Conservation (phyloP, 2,888 invertebrate species). For the Drosophila leonis region DNA sequence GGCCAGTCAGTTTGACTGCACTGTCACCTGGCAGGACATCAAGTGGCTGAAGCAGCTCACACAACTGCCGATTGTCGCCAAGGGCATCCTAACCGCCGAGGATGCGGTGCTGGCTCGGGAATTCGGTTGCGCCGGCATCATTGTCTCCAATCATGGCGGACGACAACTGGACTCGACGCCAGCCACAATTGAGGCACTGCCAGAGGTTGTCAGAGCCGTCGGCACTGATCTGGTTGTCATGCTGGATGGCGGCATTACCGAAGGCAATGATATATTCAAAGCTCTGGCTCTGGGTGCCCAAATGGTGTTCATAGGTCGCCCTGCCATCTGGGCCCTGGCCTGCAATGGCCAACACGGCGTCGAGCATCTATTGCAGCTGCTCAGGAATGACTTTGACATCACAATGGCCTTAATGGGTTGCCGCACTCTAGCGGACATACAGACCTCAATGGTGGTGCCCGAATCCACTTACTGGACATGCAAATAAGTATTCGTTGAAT, state of each 20-base stretch:
- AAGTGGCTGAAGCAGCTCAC: constrained; percentile 93
- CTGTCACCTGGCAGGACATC: constrained; percentile 94
- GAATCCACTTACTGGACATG: constrained; percentile 85
- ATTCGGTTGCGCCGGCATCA: constrained; percentile 91
- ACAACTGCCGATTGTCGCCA: constrained; percentile 92
- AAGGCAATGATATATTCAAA: constrained; percentile 95
- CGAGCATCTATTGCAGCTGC: constrained; percentile 89
- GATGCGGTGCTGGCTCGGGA: constrained; percentile 92
- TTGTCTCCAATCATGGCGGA: constrained; percentile 98
- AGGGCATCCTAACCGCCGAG: constrained; percentile 94
- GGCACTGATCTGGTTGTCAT: constrained; percentile 91
- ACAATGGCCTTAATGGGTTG: constrained; percentile 92
- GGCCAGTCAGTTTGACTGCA: constrained; percentile 91
- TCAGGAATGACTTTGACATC: constrained; percentile 91
- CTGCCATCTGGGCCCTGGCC: constrained; percentile 93
- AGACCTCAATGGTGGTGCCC: constrained; percentile 89
- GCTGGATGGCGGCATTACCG: constrained; percentile 93
- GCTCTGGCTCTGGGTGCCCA: constrained; percentile 95
- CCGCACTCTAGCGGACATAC: constrained; percentile 87
- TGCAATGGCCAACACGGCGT: constrained; percentile 93
- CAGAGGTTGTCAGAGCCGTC: constrained; percentile 91
- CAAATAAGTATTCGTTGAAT: not conserved
- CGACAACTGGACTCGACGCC: constrained; percentile 90
- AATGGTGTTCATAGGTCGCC: constrained; percentile 95
- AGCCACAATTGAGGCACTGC: constrained; percentile 93